phyloP scores from a whole-genome alignment of 2,797 vertebrate genomes.

The Monodelphis domestica region DNA sequence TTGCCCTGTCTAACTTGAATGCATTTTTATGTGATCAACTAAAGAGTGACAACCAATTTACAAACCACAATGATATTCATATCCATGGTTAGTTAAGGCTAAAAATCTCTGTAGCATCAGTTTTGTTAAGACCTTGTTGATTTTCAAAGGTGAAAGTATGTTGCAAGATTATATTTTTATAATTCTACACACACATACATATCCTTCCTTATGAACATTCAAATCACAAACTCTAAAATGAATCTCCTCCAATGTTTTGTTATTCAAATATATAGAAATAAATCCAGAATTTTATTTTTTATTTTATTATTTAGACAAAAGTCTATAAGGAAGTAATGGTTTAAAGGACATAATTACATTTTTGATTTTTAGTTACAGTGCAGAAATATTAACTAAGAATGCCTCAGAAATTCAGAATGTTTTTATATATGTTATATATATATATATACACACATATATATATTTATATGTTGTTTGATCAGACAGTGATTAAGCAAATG shows the following conservation, averaged over 20 bases:
- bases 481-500: not conserved
- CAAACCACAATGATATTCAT: not conserved
- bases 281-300: not conserved
- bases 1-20: not conserved
- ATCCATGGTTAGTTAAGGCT: not conserved
- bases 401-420: not conserved
- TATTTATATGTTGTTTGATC: not conserved
- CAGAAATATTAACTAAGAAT: not conserved
- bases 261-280: slow-evolving; percentile 12
- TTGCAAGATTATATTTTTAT: not conserved
- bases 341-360: not conserved
- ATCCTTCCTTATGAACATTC: too few species aligned
- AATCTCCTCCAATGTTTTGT: not conserved
- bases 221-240: slow-evolving; percentile 6
- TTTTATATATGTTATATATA: too few species aligned
- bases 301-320: slow-evolving; percentile 31
- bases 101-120: not conserved
- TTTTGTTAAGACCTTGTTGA: not conserved
- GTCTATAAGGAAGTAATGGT: not conserved
- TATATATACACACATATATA: too few species aligned
- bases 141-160: not conserved
- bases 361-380: not conserved
- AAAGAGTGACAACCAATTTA: slow-evolving; percentile 2
- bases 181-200: not conserved
- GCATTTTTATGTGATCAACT: not conserved